These are phyloP conservation scores for Girardia tigrina DNA, from an alignment of 2,888 invertebrate genomes.

Conservation along the genomic window DNA sequence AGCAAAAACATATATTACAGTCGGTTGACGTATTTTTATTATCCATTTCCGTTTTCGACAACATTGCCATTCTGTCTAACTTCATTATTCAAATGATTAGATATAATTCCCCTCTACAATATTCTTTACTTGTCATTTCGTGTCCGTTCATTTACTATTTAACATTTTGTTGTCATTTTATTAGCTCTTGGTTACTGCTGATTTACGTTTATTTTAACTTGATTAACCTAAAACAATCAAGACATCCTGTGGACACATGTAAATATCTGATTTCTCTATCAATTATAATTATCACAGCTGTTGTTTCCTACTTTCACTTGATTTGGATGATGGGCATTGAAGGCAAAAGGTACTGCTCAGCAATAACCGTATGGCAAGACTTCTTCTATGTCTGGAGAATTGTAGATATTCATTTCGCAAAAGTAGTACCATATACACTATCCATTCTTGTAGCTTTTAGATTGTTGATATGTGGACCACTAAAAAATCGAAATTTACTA, in stretches of 20 bases:
- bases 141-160: not conserved
- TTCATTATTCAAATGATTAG: slow-evolving; percentile 7
- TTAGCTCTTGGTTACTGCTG: not conserved
- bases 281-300: not conserved
- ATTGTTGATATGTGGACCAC: not conserved
- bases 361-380: not conserved
- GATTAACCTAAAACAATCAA: not conserved
- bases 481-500: not conserved
- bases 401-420: not conserved
- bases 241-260: not conserved
- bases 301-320: slow-evolving; percentile 3
- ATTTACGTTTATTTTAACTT: slow-evolving; percentile 10
- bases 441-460: not conserved
- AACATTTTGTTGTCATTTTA: slow-evolving; percentile 3
- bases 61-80: not conserved
- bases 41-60: not conserved
- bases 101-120: not conserved
- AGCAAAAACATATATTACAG: not conserved
- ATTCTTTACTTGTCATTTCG: not conserved
- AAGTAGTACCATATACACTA: not conserved
- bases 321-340: slow-evolving; percentile 20
- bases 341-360: not conserved
- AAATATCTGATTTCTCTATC: not conserved
- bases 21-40: not conserved
- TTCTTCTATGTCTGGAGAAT: slow-evolving; percentile 13